A percentile compares a stretch with the other conserved stretches of the same genome.
These are phyloP conservation scores for Caenorhabditis plicata DNA, from an alignment of 2,888 invertebrate species.

Conservation along the genomic window DNA sequence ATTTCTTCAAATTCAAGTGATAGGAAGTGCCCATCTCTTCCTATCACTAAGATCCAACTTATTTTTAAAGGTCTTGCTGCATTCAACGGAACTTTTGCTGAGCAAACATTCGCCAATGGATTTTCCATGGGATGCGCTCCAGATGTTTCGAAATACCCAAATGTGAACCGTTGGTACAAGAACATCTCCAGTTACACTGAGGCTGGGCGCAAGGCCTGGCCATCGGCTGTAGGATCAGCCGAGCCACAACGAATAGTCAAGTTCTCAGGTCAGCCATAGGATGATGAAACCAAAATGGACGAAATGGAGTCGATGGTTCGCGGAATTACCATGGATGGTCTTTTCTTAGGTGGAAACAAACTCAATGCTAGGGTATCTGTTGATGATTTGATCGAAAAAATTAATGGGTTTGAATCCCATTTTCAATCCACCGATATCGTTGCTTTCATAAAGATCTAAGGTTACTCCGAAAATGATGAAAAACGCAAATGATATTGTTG, in stretches of 20 bases:
- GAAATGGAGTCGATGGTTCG: constrained; percentile 78
- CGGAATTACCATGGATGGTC: constrained; percentile 84
- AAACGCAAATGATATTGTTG: too few relatives aligned
- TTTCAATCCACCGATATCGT: constrained; percentile 62
- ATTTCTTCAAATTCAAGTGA: too few relatives aligned
- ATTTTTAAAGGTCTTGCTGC: constrained; percentile 46
- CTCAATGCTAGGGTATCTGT: constrained; percentile 57
- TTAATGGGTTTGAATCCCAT: constrained; percentile 52
- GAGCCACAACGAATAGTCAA: constrained; percentile 90
- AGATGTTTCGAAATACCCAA: constrained; percentile 44
- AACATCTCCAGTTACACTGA: constrained; percentile 56
- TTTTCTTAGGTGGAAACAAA: constrained; percentile 85
- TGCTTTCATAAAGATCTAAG: constrained; percentile 64
- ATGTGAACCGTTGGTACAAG: constrained; percentile 61
- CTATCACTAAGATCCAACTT: too few relatives aligned
- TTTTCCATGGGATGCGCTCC: constrained; percentile 41
- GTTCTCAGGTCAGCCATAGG: constrained; percentile 92
- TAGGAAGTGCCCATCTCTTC: too few relatives aligned
- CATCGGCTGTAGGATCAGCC: constrained; percentile 43
- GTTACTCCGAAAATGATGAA: too few relatives aligned
- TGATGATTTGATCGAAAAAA: constrained; percentile 55
- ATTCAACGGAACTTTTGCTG: constrained; percentile 49
- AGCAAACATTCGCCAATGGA: constrained; percentile 51
- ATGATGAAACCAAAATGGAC: constrained; percentile 91
- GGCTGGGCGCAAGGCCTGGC: constrained; percentile 48